A percentile compares a stretch with the other conserved stretches of the same genome.
These are phyloP conservation scores for Prostheceraeus crozeri DNA, from an alignment of 2,888 invertebrate species.

Conservation along the genomic window DNA sequence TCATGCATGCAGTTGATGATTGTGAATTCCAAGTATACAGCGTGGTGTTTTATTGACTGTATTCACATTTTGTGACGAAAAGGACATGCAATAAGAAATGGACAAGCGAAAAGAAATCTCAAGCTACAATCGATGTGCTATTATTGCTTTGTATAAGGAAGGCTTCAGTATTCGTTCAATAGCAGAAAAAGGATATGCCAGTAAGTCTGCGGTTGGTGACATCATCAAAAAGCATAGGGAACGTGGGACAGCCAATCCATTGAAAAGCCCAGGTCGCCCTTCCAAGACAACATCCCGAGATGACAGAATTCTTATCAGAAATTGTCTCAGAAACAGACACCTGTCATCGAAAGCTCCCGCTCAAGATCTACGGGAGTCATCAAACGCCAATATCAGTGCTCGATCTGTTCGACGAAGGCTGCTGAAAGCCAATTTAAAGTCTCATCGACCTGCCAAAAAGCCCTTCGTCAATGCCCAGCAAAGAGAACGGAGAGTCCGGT, in stretches of 20 bases:
- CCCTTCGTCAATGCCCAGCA: constrained; percentile 4
- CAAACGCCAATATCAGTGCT: constrained; percentile 3
- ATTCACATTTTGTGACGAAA: no score
- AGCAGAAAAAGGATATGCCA: constrained; percentile 19
- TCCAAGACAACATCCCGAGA: constrained; percentile 8
- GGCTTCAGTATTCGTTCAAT: constrained; percentile 4
- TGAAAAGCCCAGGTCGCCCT: constrained; percentile 24
- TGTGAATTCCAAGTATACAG: no score
- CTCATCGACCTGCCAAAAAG: constrained; percentile 16
- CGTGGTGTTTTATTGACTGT: no score
- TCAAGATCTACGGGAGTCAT: neutral
- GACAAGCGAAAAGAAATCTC: constrained; percentile 8
- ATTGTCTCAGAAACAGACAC: constrained; percentile 14
- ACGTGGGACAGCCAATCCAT: constrained; percentile 9
- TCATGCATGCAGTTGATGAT: no score
- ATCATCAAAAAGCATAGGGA: constrained; percentile 11
- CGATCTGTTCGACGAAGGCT: constrained; percentile 18
- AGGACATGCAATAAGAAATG: no score
- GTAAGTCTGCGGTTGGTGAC: constrained; percentile 10
- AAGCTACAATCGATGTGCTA: neutral
- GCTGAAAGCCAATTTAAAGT: constrained; percentile 11
- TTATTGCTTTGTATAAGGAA: constrained; percentile 15
- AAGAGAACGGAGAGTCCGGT: constrained; percentile 8
- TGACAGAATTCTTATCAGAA: constrained; percentile 10
- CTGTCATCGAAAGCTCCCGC: constrained; percentile 11